Conservation (phyloP, 2,113 vertebrate genomes). For the Pundamilia nyererei region DNA sequence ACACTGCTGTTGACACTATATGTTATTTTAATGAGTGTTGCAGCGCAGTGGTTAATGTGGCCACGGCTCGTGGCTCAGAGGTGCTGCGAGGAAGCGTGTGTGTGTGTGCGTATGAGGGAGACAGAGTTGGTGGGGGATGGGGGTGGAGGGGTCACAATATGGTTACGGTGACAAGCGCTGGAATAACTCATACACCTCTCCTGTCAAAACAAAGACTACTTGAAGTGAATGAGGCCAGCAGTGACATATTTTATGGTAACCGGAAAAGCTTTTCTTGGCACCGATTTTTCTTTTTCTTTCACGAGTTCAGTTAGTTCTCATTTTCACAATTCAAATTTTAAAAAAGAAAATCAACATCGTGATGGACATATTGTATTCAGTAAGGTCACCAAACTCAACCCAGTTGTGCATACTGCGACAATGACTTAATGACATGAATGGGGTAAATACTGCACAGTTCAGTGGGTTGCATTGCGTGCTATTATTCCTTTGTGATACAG, state of each 20-base stretch:
- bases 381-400: slow-evolving; percentile 24
- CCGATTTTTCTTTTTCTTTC: neutral
- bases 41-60: slow-evolving; percentile 57
- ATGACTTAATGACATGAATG: slow-evolving; percentile 61
- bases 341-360: neutral
- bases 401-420: slow-evolving; percentile 53
- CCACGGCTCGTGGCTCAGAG: slow-evolving; percentile 35
- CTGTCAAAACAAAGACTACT: slow-evolving; percentile 60
- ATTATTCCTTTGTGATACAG: slow-evolving; percentile 58
- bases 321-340: neutral
- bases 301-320: neutral
- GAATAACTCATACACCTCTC: slow-evolving; percentile 35
- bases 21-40: slow-evolving; percentile 72
- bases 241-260: neutral
- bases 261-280: neutral
- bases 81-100: neutral
- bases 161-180: slow-evolving; percentile 36
- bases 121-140: neutral
- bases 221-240: slow-evolving; percentile 18
- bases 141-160: slow-evolving; percentile 13
- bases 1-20: slow-evolving; percentile 62
- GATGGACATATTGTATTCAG: slow-evolving; percentile 50
- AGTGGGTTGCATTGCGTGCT: slow-evolving; percentile 35
- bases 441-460: slow-evolving; percentile 53
- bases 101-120: neutral